These are phyloP conservation scores for Pocillopora grandis DNA, from an alignment of 92 coral and sea anemone genomes.

Conservation along the genomic window DNA sequence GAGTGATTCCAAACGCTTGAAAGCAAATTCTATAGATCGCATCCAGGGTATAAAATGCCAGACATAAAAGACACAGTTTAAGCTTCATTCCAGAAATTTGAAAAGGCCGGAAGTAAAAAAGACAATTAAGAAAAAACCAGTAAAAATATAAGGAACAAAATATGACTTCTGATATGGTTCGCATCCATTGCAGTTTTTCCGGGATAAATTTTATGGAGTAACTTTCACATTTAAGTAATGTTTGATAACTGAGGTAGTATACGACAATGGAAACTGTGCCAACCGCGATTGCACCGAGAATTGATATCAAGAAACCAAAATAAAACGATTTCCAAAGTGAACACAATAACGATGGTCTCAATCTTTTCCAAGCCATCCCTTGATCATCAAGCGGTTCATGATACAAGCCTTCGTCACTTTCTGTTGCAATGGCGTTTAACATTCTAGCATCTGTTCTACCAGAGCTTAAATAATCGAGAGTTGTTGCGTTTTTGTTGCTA, in stretches of 20 bases:
- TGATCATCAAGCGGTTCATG: background rate
- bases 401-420: background rate
- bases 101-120: conserved; percentile 15
- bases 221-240: conserved; percentile 11
- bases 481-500: conserved; percentile 19
- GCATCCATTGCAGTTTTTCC: conserved; percentile 10
- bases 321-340: conserved; percentile 9
- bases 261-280: background rate
- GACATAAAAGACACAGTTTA: background rate
- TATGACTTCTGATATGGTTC: background rate
- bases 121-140: background rate
- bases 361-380: conserved; percentile 28
- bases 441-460: background rate
- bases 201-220: background rate
- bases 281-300: background rate
- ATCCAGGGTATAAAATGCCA: conserved; percentile 3
- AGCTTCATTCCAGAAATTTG: conserved; percentile 7
- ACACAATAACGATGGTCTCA: conserved; percentile 6
- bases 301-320: conserved; percentile 12
- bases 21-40: conserved; percentile 1
- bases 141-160: background rate
- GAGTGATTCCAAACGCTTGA: background rate
- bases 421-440: background rate
- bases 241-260: conserved; percentile 14
- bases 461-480: background rate